These are phyloP conservation scores for Sebastes goodei DNA, from an alignment of 2,797 vertebrate species.

Conservation along the genomic window DNA sequence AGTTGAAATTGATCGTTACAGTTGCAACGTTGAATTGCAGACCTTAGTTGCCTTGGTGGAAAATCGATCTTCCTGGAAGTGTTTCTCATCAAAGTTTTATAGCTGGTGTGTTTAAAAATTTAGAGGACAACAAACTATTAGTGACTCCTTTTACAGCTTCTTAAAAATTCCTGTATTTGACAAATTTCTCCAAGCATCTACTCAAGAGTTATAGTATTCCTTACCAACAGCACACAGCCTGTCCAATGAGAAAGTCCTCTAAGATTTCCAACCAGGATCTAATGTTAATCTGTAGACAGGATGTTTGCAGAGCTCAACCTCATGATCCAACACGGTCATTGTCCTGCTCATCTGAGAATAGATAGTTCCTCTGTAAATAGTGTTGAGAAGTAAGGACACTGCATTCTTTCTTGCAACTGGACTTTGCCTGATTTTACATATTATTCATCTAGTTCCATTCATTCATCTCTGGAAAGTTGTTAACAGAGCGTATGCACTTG, in stretches of 20 bases:
- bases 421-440: background rate
- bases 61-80: background rate
- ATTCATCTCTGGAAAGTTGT: background rate
- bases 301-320: constrained; percentile 49
- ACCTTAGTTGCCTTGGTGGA: background rate
- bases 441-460: background rate
- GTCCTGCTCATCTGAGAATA: background rate
- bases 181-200: background rate
- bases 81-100: background rate
- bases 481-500: background rate
- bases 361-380: background rate
- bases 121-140: background rate
- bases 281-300: constrained; percentile 7
- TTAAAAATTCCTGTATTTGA: background rate
- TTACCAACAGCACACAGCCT: background rate
- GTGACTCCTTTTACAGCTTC: background rate
- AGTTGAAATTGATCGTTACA: background rate
- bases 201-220: background rate
- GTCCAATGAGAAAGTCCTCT: background rate
- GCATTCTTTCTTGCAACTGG: background rate
- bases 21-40: background rate
- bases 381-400: background rate
- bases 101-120: background rate
- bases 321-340: constrained; percentile 27
- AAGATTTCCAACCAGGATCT: constrained; percentile 6